Base-by-base conservation (phyloP, 2,113 vertebrate genomes). In the Chaetorhynchus papuensis region DNA sequence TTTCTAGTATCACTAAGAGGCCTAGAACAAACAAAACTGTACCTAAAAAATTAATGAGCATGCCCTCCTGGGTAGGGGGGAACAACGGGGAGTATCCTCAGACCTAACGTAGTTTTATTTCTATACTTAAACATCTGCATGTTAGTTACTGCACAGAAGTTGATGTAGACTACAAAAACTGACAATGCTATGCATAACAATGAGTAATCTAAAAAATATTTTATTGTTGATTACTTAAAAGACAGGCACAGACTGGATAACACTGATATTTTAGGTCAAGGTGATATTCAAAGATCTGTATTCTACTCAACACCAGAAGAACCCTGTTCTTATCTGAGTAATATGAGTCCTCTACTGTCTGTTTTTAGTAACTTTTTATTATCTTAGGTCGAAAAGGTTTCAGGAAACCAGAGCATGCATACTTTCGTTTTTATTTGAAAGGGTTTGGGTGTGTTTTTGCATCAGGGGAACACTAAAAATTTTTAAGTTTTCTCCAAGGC, bases 291-390 rank as follows among this genome's bases (percentile, higher is more conserved):
- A 68, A 71, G 17, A 87, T 61, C 44, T 42, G 22, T 45, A 63
- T 37, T 61, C 14, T 9, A 81, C 26, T 31, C 28, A 61, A 78
- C 13, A 66, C 8, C 15, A 15, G 37, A 87, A 89, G 28, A 93
- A 89, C 20, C 13, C 10, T 54, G 17, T 21, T 84, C 37, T 80
- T 49, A 47, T 13, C 53, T 41, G 30, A 74, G 45, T 74, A 81
- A 44, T 3, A 30, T 1, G 8, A 93, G 17, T 63, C 50, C 10
- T 75, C 75, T 37, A 56, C 31, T 35, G 30, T 28, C 87, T 69
- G 59, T n/a, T 94, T 86, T 93, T 69, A 93, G 63, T 24, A 93
- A 72, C 37, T 74, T 90, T 56, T 91, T 93, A 83, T 77, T 72
- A 86, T 65, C 33, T 87, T 87, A 41, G 26, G 24, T 65, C 22